Percentiles rank a stretch among this genome's conserved stretches.
Evolutionary conservation across 1,140 invertebrate genomes (phyloP).

Genomic region (Colletes gigas): DNA sequence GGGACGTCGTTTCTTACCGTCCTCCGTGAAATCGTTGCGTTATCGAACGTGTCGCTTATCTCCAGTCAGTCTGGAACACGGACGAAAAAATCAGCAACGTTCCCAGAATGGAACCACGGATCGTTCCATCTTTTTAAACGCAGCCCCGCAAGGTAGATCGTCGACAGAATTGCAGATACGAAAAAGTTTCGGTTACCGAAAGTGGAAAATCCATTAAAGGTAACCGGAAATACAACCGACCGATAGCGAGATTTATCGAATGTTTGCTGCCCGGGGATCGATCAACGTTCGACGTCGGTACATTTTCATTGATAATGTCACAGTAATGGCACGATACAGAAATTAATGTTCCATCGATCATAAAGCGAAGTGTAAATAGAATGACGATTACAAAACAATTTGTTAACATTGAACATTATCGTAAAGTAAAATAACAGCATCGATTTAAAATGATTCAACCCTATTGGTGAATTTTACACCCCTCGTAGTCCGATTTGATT

Average conservation of each 20-base stretch:
- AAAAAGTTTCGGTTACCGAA: not conserved
- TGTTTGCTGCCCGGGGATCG: not conserved
- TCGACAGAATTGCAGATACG: not conserved
- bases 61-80: not conserved
- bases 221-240: constrained; percentile 16
- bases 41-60: not conserved
- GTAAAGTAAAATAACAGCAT: too few species aligned
- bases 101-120: not conserved
- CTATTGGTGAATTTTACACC: too few species aligned
- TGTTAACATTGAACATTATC: too few species aligned
- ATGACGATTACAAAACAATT: too few species aligned
- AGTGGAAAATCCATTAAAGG: constrained; percentile 18
- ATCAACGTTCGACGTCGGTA: not conserved
- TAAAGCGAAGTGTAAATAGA: too few species aligned
- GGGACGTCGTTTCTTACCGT: constrained; percentile 8
- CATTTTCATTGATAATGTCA: not conserved
- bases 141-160: not conserved
- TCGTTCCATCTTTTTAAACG: constrained; percentile 15
- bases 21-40: not conserved
- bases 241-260: constrained; percentile 1
- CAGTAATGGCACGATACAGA: not conserved
- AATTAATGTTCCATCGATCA: not conserved
- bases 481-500: too few species aligned
- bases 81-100: not conserved
- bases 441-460: too few species aligned